These are phyloP conservation scores for Hydriomena furcata DNA, from an alignment of 2,888 invertebrate genomes.

Conservation along the genomic window DNA sequence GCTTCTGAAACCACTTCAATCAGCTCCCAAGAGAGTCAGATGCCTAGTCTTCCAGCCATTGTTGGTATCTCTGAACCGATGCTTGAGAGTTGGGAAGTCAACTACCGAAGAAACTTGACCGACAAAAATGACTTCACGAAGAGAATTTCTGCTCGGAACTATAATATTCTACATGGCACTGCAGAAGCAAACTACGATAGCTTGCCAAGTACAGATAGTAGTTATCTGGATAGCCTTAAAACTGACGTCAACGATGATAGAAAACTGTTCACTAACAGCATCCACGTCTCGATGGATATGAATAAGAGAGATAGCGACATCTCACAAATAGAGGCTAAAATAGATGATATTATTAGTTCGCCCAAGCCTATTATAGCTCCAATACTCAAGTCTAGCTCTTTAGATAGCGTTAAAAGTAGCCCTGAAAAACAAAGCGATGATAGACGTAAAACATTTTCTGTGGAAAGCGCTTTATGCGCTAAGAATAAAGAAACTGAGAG, in stretches of 20 bases:
- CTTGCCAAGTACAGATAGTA: constrained; percentile 75
- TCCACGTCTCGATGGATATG: constrained; percentile 64
- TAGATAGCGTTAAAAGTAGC: constrained; percentile 84
- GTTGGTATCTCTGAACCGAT: constrained; percentile 79
- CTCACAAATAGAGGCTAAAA: constrained; percentile 81
- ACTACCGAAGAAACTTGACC: constrained; percentile 73
- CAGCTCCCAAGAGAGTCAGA: constrained; percentile 76
- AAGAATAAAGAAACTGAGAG: constrained; percentile 60
- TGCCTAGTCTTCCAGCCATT: constrained; percentile 79
- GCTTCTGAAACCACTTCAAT: constrained; percentile 79
- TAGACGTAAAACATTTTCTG: constrained; percentile 77
- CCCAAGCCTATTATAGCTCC: constrained; percentile 77
- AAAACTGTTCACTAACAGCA: constrained; percentile 70
- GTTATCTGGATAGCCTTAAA: constrained; percentile 77
- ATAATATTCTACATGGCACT: constrained; percentile 58
- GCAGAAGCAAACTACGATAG: constrained; percentile 73
- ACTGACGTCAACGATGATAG: constrained; percentile 66
- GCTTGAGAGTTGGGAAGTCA: constrained; percentile 79
- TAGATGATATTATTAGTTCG: constrained; percentile 80
- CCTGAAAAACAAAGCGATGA: constrained; percentile 75
- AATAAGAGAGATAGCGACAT: constrained; percentile 77
- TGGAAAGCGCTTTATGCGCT: constrained; percentile 70
- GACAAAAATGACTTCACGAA: constrained; percentile 70
- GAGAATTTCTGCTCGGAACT: constrained; percentile 72
- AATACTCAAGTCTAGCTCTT: constrained; percentile 80